Percentiles rank a stretch among this genome's conserved stretches.
Evolutionary conservation across 1,140 invertebrate genomes (phyloP).

Genomic region (Leptoteleia sp.): DNA sequence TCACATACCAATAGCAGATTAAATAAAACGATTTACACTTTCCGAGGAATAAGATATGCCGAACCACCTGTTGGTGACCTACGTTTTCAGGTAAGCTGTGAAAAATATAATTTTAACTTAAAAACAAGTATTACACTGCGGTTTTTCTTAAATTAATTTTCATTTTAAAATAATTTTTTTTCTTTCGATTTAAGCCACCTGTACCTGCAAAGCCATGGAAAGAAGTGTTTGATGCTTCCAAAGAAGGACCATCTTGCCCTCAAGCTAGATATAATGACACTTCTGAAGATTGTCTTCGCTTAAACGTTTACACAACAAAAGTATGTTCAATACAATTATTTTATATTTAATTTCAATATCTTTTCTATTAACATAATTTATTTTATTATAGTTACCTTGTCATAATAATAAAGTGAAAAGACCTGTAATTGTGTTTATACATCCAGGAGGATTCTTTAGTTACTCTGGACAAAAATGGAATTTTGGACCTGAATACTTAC

Average conservation of each 20-base stretch:
- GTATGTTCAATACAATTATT: conserved; percentile 50
- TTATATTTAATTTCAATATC: neutral
- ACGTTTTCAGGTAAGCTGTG: conserved; percentile 82
- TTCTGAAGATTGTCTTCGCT: conserved; percentile 69
- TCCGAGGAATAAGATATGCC: conserved; percentile 85
- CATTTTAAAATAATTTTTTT: too few species aligned
- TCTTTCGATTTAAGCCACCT: conserved; percentile 76
- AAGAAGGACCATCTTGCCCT: conserved; percentile 76
- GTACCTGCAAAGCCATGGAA: conserved; percentile 82
- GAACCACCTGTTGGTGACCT: conserved; percentile 83
- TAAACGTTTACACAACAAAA: conserved; percentile 83
- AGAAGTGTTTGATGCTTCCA: conserved; percentile 71
- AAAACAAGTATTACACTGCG: too few species aligned
- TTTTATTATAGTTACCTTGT: neutral
- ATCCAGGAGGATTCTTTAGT: conserved; percentile 81
- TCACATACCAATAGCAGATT: conserved; percentile 73
- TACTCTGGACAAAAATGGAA: conserved; percentile 80
- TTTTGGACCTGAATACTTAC: conserved; percentile 84
- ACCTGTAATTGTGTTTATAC: conserved; percentile 81
- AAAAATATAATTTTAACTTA: too few species aligned
- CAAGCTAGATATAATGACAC: conserved; percentile 9
- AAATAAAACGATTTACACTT: conserved; percentile 84
- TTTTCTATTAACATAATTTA: too few species aligned
- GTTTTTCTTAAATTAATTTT: too few species aligned
- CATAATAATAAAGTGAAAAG: conserved; percentile 10